Base-by-base conservation (phyloP, 1,140 invertebrate genomes). In the Hyles euphorbiae region DNA sequence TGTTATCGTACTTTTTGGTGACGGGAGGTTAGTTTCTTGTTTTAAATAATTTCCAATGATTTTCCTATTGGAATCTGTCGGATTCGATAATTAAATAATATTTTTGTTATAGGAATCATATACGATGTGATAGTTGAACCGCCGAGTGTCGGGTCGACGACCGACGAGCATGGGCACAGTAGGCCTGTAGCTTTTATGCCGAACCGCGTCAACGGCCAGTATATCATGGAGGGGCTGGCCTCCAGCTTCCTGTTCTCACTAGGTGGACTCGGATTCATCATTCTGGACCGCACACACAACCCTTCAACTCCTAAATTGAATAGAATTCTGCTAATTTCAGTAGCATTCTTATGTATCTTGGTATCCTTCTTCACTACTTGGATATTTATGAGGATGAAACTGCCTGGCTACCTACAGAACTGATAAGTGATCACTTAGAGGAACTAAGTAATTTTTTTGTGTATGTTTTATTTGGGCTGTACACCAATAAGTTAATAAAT, bases 91-190 rank as follows among this genome's bases (percentile, higher is more conserved):
- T 50, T 50, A 54, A 60, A 33, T 40, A 53, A 53, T 53, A 61
- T 58, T 60, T 62, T 72, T 69, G 65, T 91, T 91, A 33, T 82
- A 99, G 98, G 98, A 61, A 97, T 99, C 43, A 99, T 99, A 72
- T 99, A 99, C 89, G 98, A 99, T 90, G 97, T 99, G 0, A 99
- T 99, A 81, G 97, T 99, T 51, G 98, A 99, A 88, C 98, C 98
- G 44, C 98, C 98, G 0, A 98, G 97, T 87, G 97, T 99, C 63
- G 98, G 98, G 51, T 98, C 97, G 3, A 99, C 98, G 5, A 98
- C 98, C 45, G 98, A 99, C 90, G 98, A 99, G 86, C 94, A 97
- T 89, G 98, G 98, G 10, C 96, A 99, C 83, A 97, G 96, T 3
- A 93, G 96, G 73, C 98, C 98, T 0, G 97, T 99, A 9, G 98